phyloP scores from a whole-genome alignment of 2,888 invertebrate genomes.

The Drosophila nigritarsus region DNA sequence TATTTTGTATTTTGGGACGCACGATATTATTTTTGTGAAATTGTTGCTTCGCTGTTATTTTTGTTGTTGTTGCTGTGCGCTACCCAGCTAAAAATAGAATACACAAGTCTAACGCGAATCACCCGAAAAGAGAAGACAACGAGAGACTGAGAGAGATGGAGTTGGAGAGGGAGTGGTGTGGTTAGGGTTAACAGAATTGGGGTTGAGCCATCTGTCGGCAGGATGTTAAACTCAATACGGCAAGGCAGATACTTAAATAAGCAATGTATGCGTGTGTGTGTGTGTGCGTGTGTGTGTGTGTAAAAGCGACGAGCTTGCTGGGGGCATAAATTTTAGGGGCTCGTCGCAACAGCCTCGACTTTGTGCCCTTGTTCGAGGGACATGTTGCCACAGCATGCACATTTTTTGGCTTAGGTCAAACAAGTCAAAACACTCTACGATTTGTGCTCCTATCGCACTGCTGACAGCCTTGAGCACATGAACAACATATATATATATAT shows the following conservation, averaged over 20 bases:
- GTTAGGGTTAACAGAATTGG: no score
- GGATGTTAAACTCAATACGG: constrained; percentile 2
- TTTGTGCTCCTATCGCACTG: neutral
- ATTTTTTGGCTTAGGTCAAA: neutral
- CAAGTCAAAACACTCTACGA: neutral
- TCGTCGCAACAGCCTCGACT: constrained; percentile 12
- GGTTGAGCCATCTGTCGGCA: constrained; percentile 6
- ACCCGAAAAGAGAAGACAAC: neutral
- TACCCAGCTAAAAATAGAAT: constrained; percentile 7
- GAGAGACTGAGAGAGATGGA: neutral
- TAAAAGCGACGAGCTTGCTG: neutral
- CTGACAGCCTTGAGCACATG: neutral
- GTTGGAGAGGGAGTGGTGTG: neutral
- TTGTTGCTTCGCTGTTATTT: neutral
- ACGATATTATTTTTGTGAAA: neutral
- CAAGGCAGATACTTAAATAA: neutral
- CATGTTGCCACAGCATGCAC: neutral
- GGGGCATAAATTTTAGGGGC: constrained; percentile 8
- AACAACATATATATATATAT: neutral
- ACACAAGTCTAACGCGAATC: constrained; percentile 1
- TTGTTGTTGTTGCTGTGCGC: constrained; percentile 1
- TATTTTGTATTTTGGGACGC: neutral
- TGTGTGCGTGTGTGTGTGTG: neutral
- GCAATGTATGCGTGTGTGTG: neutral
- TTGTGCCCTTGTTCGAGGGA: constrained; percentile 1